Evolutionary conservation across 2,113 vertebrate genomes (phyloP), one percentile per base, ranked within the genome.

Genomic region (Tyto alba): DNA sequence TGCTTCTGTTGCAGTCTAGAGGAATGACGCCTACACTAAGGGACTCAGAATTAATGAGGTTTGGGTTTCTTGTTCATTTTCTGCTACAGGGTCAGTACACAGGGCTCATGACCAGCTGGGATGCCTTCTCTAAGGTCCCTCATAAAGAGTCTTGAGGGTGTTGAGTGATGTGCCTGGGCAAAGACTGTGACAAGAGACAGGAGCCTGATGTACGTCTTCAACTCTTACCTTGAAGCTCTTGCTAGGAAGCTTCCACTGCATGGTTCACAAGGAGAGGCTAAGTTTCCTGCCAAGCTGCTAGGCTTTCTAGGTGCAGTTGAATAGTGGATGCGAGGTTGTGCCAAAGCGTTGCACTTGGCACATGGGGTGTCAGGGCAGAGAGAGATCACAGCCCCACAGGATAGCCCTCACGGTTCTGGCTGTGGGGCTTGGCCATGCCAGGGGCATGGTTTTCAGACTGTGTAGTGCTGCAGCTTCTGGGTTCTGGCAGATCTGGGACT

Each of bases 331-430:
- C 26, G 38, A 29, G 4, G 12, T 16, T 74, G 29, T 78, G 53
- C 67, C 82, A 63, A 80, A 85, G 41, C 29, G 26, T 71, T 84
- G 22, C 22, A 11, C 57, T 9, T 50, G 36, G 36, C 64, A 22
- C 2, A 0, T 2, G 40, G 11, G 19, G 3, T 50, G 17, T n/a
- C 45, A 63, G 55, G 3, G 2, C 30, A 91, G 53, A 56, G 12
- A 30, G 68, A 27, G n/a, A n/a, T 43, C 29, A 50, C 66, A 59
- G 52, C 22, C 36, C 40, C 36, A 30, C 7, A 56, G 45, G 64
- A 14, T 0, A 59, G 29, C 10, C 23, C 41, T 56, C 27, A 1
- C 21, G 21, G 45, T 22, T 64, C 57, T 53, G 30, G 9, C 20
- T 32, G 15, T 3, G 5, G 30, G 45, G 21, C 30, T 89, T 56